Evolutionary conservation across 2,113 vertebrate species (phyloP), one percentile per base, ranked within the genome.

Genomic region (Ellobius talpinus): DNA sequence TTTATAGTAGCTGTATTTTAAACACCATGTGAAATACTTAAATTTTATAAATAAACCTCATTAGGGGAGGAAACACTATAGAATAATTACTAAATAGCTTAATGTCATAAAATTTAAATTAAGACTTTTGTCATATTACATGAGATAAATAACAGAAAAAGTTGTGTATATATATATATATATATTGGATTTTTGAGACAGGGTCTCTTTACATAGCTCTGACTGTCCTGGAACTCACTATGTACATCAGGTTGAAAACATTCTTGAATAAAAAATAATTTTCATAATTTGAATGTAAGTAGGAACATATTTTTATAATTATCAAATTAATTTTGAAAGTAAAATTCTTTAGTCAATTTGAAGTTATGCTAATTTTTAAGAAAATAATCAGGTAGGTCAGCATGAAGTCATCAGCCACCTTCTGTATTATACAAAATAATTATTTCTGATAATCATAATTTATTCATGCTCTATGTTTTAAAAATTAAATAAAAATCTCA

Each of bases 401-500:
- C 0, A 19, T 63, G 94, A 97, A 24, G 6, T 14, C 52, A 94
- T 73, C 93, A 93, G 21, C 19, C 74, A 70, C 47, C 73, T 17
- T 70, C 8, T 93, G 82, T 55, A 65, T 86, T 96, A 84, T 93
- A 98, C 84, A 98, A 98, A 97, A 98, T 91, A 98, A 98, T 95
- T 63, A 96, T 84, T 96, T 97, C 78, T 39, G 45, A 97, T 92
- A 97, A 89, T 95, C 97, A 98, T 97, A 98, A 93, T 97, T 88
- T 97, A 96, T 97, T 97, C 85, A 97, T 86, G 97, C 36, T 96
- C 91, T 79, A 97, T 97, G 96, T 85, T 94, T 95, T 88, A 90
- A 91, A 93, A 66, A 90, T 96, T 58, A 96, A 97, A 97, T 90
- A 94, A 95, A 68, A 97, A 98, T 97, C 84, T 97, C 94, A 36